Evolutionary conservation across 2,797 vertebrate genomes (phyloP), one percentile per base, ranked within the genome.

Genomic region (Melanotaenia trifasciata): DNA sequence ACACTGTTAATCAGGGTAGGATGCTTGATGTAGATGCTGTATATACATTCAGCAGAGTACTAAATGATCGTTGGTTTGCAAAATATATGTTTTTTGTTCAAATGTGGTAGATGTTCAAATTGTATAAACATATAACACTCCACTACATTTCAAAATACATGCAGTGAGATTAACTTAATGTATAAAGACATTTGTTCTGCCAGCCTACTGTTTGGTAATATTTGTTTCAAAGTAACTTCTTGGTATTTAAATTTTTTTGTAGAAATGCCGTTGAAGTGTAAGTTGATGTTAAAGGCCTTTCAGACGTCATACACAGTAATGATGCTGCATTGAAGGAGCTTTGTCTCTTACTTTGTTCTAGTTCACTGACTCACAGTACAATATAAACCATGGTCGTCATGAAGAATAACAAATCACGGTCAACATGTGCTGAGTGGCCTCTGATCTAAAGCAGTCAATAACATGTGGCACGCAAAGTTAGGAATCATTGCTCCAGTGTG

Each of bases 341-440:
- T 87, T 91, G 85, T 87, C 64, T 28, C 57, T 65, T 38, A 58
- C 71, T 90, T 88, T 81, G 79, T 84, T 89, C 83, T 64, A 22
- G 78, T 79, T 72, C 84, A 82, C 62, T 35, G 77, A 56, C 76
- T 76, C 75, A 64, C 74, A 78, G 85, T 74, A 58, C 36, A 58
- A 67, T 74, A 84, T 80, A 74, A 86, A 80, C 70, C 71, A 72
- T 56, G 67, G 59, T 67, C 59, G 9, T 78, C 83, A 87, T 74
- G 64, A 77, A 87, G 79, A 87, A 86, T 80, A 89, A 87, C 86
- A 87, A 87, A 89, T 81, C 71, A 84, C 47, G 11, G 47, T 1
- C 69, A 79, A 61, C 85, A 74, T 84, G 76, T 67, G 73, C 74
- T 73, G 72, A 83, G 33, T 13, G 61, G 67, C 79, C 70, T 75